Conservation (phyloP, 1,140 invertebrate species). For the Lepidostoma basale region DNA sequence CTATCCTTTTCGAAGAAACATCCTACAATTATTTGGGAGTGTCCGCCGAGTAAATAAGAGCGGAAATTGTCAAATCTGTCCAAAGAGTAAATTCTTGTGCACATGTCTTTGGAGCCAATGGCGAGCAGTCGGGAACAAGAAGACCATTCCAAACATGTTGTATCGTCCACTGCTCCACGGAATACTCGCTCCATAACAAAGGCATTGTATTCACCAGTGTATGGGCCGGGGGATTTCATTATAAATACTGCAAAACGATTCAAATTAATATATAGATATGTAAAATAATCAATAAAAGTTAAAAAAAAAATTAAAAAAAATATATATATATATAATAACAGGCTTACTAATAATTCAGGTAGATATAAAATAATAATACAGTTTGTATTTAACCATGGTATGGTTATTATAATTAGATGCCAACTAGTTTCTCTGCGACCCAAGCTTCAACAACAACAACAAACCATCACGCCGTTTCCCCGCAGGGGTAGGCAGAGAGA, state of each 20-base stretch:
- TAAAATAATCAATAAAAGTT: constrained; percentile 15
- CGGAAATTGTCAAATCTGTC: constrained; percentile 77
- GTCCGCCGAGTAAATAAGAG: constrained; percentile 75
- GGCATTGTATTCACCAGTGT: constrained; percentile 83
- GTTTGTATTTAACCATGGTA: too few relatives aligned
- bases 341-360: constrained; percentile 24
- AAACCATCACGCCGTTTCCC: too few relatives aligned
- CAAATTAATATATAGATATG: neutral
- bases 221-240: constrained; percentile 82
- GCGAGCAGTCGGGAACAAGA: constrained; percentile 85
- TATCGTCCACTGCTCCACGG: constrained; percentile 78
- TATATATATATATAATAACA: constrained; percentile 10
- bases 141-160: constrained; percentile 89
- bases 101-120: constrained; percentile 86
- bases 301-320: constrained; percentile 13
- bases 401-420: too few relatives aligned
- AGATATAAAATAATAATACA: too few relatives aligned
- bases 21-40: constrained; percentile 80
- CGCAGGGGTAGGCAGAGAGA: too few relatives aligned
- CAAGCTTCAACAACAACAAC: too few relatives aligned
- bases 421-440: too few relatives aligned
- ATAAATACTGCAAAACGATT: constrained; percentile 73
- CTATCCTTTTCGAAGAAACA: constrained; percentile 88
- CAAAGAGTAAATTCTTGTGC: constrained; percentile 79
- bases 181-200: constrained; percentile 87